Evolutionary conservation across 2,797 vertebrate genomes (phyloP).

Genomic region (Petrocephalus sullivani): DNA sequence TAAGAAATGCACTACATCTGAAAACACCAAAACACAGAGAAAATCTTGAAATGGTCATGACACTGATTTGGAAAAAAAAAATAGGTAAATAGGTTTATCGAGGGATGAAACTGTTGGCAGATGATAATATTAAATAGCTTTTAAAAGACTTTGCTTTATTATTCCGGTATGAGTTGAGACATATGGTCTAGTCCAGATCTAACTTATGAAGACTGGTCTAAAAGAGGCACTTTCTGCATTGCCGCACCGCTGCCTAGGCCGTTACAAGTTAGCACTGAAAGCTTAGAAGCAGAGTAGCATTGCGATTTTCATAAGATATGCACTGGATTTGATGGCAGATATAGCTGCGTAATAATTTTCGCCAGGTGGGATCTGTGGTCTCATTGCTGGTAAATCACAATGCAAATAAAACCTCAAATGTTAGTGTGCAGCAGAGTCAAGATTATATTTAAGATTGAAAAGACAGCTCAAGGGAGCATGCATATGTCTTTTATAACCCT

Average conservation of each 20-base stretch:
- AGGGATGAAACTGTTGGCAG: background rate
- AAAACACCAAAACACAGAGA: background rate
- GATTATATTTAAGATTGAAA: background rate
- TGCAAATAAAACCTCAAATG: background rate
- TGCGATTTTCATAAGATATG: background rate
- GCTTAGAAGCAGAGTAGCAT: background rate
- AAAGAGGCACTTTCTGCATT: background rate
- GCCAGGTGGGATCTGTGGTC: background rate
- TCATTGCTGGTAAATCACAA: background rate
- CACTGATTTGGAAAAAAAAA: background rate
- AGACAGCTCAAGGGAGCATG: background rate
- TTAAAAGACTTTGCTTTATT: background rate
- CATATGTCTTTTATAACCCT: background rate
- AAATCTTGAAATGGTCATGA: background rate
- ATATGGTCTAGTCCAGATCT: background rate
- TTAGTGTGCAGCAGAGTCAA: background rate
- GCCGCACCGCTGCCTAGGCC: background rate
- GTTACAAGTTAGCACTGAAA: background rate
- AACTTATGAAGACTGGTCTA: background rate
- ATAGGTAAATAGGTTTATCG: background rate
- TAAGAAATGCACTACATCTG: background rate
- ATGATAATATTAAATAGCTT: background rate
- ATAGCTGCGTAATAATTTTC: background rate
- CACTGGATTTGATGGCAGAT: background rate
- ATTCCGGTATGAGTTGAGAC: background rate